A percentile compares a stretch with the other conserved stretches of the same genome.
Evolutionary conservation across 64 coral and sea anemone species (phyloP).

Genomic region (Astreopora myriophthalma): DNA sequence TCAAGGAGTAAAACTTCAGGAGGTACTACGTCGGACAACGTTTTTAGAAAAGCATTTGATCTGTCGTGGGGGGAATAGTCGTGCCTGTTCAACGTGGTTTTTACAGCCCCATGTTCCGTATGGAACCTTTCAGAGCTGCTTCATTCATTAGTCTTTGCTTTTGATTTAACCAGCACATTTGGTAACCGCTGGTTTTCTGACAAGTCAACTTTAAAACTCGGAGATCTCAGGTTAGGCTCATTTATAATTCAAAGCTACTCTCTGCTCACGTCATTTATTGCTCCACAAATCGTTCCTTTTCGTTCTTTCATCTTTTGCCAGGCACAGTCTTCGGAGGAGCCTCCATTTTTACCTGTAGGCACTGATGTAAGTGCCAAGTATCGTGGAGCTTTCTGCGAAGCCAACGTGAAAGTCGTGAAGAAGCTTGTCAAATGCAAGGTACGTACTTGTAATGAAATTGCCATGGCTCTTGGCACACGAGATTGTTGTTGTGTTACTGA

Average conservation of each 20-base stretch:
- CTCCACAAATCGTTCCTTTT: conserved; percentile 66
- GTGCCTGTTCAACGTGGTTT: neutral
- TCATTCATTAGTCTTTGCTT: conserved; percentile 1
- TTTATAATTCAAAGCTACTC: conserved; percentile 96
- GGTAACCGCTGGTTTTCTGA: conserved; percentile 71
- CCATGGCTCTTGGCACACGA: neutral
- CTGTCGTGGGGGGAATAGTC: neutral
- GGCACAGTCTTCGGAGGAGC: conserved; percentile 94
- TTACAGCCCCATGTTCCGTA: neutral
- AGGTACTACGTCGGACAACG: conserved; percentile 1
- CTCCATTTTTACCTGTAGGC: conserved; percentile 93
- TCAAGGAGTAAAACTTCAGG: neutral
- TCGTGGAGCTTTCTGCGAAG: conserved; percentile 99
- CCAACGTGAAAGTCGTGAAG: conserved; percentile 96
- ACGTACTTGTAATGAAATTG: neutral
- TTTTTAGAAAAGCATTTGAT: neutral
- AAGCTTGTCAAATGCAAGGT: conserved; percentile 99
- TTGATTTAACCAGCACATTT: conserved; percentile 28
- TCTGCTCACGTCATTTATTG: conserved; percentile 92
- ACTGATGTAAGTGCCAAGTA: conserved; percentile 99
- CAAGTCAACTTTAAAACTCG: conserved; percentile 63
- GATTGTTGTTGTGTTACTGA: conserved; percentile 3
- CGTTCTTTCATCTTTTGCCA: conserved; percentile 56
- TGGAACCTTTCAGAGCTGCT: neutral
- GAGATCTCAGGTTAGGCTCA: conserved; percentile 67